phyloP scores from a whole-genome alignment of 2,113 vertebrate genomes.

The Tyto alba region DNA sequence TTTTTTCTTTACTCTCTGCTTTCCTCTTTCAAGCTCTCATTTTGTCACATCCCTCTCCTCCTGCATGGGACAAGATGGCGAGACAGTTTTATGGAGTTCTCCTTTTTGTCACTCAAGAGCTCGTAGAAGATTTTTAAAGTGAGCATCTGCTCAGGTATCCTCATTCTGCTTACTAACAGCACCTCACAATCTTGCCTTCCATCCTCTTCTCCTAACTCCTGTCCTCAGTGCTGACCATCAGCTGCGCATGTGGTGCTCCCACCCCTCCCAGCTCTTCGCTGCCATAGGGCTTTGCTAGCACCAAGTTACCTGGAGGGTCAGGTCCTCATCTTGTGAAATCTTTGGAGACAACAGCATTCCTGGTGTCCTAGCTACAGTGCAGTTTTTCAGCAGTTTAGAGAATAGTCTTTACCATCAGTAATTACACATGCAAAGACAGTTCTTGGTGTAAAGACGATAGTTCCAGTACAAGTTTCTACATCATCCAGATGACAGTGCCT shows the following conservation, averaged over 20 bases:
- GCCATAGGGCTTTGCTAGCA: neutral
- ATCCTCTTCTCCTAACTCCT: neutral
- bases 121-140: neutral
- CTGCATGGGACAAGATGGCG: fast-evolving
- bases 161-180: neutral
- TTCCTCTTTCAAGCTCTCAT: neutral
- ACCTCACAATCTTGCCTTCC: neutral
- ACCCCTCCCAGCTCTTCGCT: neutral
- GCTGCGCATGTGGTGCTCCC: fast-evolving
- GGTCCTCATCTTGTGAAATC: neutral
- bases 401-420: neutral
- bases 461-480: neutral
- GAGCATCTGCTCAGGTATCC: neutral
- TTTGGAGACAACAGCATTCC: neutral
- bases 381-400: neutral
- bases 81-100: neutral
- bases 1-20: neutral
- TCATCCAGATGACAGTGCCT: neutral
- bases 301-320: fast-evolving
- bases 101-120: neutral
- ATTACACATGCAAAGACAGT: neutral
- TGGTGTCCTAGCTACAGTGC: neutral
- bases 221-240: neutral
- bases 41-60: neutral
- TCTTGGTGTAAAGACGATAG: neutral